A percentile compares a stretch with the other conserved stretches of the same genome.
Evolutionary conservation across 2,113 vertebrate genomes (phyloP).

Genomic region (Lycaon pictus): DNA sequence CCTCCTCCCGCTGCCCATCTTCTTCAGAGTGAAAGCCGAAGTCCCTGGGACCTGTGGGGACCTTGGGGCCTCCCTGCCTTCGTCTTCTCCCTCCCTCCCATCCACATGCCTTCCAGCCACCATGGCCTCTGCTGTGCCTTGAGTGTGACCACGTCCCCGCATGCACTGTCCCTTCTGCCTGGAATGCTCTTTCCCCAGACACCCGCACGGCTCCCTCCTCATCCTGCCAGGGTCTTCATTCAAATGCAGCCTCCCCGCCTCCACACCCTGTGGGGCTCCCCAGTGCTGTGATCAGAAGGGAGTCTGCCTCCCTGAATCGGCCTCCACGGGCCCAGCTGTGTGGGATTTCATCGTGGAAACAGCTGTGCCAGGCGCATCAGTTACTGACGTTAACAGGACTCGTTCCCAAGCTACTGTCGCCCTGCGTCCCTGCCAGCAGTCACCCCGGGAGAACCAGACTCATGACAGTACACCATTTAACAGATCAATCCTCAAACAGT

Average conservation of each 20-base stretch:
- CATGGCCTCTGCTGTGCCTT: rapidly evolving
- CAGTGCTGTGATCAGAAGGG: rapidly evolving
- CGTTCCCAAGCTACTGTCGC: neutral
- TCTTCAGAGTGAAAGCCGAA: neutral
- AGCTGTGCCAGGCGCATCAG: rapidly evolving
- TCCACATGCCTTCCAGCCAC: neutral
- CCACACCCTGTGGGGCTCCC: neutral
- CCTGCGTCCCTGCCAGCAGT: neutral
- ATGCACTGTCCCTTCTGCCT: neutral
- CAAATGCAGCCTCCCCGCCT: neutral
- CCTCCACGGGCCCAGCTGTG: rapidly evolving
- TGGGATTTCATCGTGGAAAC: rapidly evolving
- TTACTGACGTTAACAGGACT: neutral
- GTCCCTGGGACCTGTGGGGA: neutral
- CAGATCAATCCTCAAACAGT: neutral
- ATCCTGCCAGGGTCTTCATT: neutral
- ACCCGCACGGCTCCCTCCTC: neutral
- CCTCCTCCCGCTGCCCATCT: too few species aligned
- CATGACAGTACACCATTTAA: neutral
- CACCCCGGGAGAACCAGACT: rapidly evolving
- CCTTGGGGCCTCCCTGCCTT: rapidly evolving
- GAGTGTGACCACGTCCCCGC: rapidly evolving
- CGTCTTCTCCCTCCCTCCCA: neutral
- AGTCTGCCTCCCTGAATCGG: neutral
- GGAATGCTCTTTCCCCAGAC: neutral